Evolutionary conservation across 2,888 invertebrate genomes (phyloP).

Genomic region (Acanthoscelides obtectus): DNA sequence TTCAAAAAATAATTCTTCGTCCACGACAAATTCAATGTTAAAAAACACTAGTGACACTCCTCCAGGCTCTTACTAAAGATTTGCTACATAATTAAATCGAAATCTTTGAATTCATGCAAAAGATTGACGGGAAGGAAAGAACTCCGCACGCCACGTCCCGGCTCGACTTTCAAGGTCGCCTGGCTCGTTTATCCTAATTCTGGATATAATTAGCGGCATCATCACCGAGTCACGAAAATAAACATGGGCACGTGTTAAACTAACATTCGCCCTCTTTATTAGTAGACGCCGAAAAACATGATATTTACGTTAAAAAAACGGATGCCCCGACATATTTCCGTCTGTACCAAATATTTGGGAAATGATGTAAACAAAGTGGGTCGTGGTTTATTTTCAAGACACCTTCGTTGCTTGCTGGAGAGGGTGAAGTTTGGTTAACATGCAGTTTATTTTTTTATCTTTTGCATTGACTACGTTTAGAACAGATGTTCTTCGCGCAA

Average conservation of each 20-base stretch:
- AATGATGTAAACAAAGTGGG: neutral
- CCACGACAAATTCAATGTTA: no score
- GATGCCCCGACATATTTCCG: neutral
- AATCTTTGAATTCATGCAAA: no score
- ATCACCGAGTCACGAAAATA: neutral
- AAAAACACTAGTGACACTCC: no score
- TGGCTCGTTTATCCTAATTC: neutral
- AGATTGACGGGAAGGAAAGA: no score
- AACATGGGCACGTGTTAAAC: neutral
- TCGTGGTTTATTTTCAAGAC: neutral
- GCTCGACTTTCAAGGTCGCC: neutral
- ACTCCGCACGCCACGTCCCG: neutral
- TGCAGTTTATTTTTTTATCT: neutral
- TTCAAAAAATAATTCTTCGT: no score
- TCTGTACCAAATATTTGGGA: neutral
- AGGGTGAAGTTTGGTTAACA: neutral
- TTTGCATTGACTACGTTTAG: neutral
- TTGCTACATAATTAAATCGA: no score
- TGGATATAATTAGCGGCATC: neutral
- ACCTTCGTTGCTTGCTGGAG: neutral
- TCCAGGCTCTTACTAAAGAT: no score
- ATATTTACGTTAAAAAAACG: neutral
- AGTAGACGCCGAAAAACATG: neutral
- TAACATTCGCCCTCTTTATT: neutral
- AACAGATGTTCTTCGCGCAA: no score